phyloP scores from a whole-genome alignment of 2,113 vertebrate species.

The Tylochromis polylepis region DNA sequence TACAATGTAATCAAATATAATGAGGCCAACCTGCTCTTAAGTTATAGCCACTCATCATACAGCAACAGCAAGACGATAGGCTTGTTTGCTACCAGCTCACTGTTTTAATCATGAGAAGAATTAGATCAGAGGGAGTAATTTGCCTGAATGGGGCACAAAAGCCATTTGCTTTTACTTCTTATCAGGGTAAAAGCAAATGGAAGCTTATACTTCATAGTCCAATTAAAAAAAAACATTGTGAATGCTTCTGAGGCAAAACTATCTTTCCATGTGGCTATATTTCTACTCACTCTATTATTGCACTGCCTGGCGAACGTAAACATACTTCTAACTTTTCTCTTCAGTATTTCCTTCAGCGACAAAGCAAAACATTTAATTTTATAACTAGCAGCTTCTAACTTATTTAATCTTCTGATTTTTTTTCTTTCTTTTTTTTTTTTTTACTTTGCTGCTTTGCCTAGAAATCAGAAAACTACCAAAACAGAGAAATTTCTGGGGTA shows the following conservation, averaged over 20 bases:
- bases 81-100: conserved; percentile 7
- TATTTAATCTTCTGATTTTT: not conserved
- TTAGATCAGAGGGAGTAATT: not conserved
- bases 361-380: not conserved
- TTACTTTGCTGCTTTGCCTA: not conserved
- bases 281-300: not conserved
- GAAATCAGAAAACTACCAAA: not conserved
- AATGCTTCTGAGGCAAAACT: not conserved
- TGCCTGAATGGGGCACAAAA: not conserved
- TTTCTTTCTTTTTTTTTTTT: not conserved
- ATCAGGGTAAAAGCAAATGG: not conserved
- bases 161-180: not conserved
- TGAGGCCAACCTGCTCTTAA: not conserved
- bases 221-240: not conserved
- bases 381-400: not conserved
- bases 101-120: not conserved
- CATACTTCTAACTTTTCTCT: not conserved
- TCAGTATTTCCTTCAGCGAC: not conserved
- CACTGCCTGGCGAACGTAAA: not conserved
- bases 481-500: not conserved
- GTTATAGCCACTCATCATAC: not conserved
- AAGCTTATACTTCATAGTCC: not conserved
- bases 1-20: conserved; percentile 41
- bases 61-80: not conserved
- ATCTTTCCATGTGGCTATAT: conserved; percentile 6